These are phyloP conservation scores for Sarcophaga peregrina DNA, from an alignment of 1,140 invertebrate genomes.

Conservation along the genomic window DNA sequence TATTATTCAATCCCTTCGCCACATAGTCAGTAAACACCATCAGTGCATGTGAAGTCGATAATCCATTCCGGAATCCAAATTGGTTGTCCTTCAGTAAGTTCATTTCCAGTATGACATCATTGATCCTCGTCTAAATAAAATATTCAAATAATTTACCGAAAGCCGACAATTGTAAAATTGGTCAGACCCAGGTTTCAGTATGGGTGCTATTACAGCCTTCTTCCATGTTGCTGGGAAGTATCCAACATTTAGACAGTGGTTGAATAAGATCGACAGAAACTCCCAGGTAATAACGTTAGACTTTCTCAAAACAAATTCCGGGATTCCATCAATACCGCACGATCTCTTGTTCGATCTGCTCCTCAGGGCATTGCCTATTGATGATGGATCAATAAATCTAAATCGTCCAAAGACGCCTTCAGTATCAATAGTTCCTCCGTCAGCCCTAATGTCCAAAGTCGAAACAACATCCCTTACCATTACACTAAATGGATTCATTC, in stretches of 20 bases:
- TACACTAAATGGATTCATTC: too few relatives aligned
- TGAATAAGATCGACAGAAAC: background rate
- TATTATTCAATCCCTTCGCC: background rate
- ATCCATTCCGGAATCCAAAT: background rate
- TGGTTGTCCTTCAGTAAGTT: background rate
- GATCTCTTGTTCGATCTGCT: background rate
- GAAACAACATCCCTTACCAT: background rate
- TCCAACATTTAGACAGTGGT: slow-evolving; percentile 22
- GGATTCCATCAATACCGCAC: background rate
- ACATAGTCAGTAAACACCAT: background rate
- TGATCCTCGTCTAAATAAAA: background rate
- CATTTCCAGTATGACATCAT: background rate
- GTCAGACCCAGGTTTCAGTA: background rate
- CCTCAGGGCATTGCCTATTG: background rate
- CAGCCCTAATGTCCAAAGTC: background rate
- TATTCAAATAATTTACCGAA: background rate
- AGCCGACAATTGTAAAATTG: background rate
- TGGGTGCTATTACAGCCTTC: background rate
- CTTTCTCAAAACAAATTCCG: background rate
- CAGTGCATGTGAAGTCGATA: background rate
- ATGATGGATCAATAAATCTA: background rate
- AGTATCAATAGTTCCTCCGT: background rate
- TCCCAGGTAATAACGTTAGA: background rate
- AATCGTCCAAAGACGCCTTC: background rate
- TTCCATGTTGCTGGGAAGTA: slow-evolving; percentile 20